Evolutionary conservation across 2,113 vertebrate species (phyloP), one percentile per base, ranked within the genome.

Genomic region (Cacatua alba): DNA sequence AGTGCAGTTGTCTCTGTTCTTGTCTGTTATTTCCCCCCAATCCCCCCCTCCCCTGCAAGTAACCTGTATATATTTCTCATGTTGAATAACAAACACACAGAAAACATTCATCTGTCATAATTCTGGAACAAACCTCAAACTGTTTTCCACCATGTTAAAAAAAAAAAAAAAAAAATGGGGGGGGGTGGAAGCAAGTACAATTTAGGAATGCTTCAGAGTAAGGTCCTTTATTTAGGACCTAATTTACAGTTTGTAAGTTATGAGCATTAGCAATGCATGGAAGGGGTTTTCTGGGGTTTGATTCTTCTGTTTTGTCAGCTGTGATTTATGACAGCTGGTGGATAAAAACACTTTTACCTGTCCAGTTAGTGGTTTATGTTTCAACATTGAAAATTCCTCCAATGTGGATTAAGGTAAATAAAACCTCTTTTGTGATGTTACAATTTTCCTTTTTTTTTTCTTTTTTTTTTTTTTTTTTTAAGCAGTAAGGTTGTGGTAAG

Each of bases 371-470:
- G 23, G 17, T 72, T 78, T 85, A 10, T 48, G 5, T 71, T 86
- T 39, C 0, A 1, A 12, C 17, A 51, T 0, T 43, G 28, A 53
- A 59, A 23, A 20, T n/a, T n/a, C 35, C 10, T 19, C 15, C 4
- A 46, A 0, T 31, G 8, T 83, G 44, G 17, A 31, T 53, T 71
- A 63, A 71, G n/a, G 75, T 55, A 82, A 89, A 62, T 11, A 23
- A 41, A 28, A 39, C 2, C 13, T 19, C 21, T 37, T 84, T 33
- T 71, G 10, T 59, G n/a, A 12, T 60, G 16, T 46, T 82, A 44
- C 15, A 7, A 14, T 67, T 78, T 7, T 43, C 63, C 23, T 19
- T 76, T 51, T 53, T 81, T 67, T 39, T 2, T 6, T 55, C 60
- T 37, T 37, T 37, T 37, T 37, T 37, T 37, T 37, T 37, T 37